These are phyloP conservation scores for Sclerurus mexicanus DNA, from an alignment of 2,113 vertebrate genomes.

Conservation along the genomic window DNA sequence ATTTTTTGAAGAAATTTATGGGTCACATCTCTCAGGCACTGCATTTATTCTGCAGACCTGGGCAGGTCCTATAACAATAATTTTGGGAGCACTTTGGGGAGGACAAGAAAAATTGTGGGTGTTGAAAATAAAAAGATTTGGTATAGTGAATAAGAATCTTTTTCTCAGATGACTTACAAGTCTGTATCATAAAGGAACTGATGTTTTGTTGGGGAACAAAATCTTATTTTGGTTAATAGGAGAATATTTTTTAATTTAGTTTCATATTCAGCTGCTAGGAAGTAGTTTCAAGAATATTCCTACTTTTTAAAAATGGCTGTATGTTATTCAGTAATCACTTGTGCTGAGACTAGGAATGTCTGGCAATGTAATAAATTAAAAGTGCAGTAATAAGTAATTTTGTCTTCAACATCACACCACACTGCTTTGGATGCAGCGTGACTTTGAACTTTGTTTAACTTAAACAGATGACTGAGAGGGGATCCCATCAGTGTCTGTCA, in stretches of 20 bases:
- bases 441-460: neutral
- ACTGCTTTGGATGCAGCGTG: no score
- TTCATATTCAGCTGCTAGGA: neutral
- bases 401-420: no score
- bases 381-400: no score
- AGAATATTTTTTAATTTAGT: neutral
- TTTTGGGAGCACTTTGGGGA: neutral
- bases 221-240: neutral
- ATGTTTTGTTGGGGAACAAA: neutral
- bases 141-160: neutral
- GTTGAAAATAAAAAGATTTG: neutral
- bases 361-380: no score
- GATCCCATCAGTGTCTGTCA: neutral
- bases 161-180: neutral
- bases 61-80: neutral
- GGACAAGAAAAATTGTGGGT: fast-evolving
- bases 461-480: neutral
- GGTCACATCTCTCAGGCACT: neutral
- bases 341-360: neutral
- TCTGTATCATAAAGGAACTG: neutral
- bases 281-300: neutral
- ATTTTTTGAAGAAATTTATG: neutral
- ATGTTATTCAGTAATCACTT: neutral
- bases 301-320: neutral
- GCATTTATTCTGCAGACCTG: neutral